Evolutionary conservation across 2,797 vertebrate species (phyloP), one percentile per base, ranked within the genome.

Genomic region (Dromococcyx pavoninus): DNA sequence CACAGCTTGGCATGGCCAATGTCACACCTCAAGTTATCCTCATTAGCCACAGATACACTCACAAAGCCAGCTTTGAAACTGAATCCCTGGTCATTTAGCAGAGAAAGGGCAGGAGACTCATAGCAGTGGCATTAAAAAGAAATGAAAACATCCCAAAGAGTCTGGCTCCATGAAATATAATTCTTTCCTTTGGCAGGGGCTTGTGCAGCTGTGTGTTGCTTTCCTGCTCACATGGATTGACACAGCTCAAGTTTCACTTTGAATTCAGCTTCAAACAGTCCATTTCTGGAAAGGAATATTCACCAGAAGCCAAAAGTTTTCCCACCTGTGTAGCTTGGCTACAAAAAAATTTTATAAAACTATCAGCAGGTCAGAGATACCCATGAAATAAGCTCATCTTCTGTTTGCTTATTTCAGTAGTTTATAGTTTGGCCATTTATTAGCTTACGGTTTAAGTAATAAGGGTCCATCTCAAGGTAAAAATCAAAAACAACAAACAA

Each of bases 141-240:
- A 92, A 92, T 78, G 13, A 94, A 86, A 93, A 76, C 60, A 70
- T 83, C 94, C 92, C 67, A 32, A 91, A 82, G 74, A 81, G 60
- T 53, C 70, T 74, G 79, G 80, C 73, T 88, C 83, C 94, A 91
- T 93, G 91, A 90, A 96, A 93, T 79, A 32, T 88, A 96, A 95
- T 93, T 91, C 70, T 84, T 94, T 81, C 73, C 70, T 90, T 94
- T 94, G 89, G 86, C 93, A 94, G 50, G 27, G 62, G 44, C 73
- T 93, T 44, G 19, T 90, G 71, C 66, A 73, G 73, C 91, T 81
- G 60, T 64, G 32, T 87, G 60, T 86, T 88, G 33, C 83, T 94
- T 83, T 97, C 27, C 73, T 81, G 64, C 93, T 95, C 85, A 54
- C 79, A 17, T 43, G 56, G 76, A 86, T 73, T 94, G 76, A 65